Evolutionary conservation across 2,113 vertebrate species (phyloP).

Genomic region (Desmodus rotundus): DNA sequence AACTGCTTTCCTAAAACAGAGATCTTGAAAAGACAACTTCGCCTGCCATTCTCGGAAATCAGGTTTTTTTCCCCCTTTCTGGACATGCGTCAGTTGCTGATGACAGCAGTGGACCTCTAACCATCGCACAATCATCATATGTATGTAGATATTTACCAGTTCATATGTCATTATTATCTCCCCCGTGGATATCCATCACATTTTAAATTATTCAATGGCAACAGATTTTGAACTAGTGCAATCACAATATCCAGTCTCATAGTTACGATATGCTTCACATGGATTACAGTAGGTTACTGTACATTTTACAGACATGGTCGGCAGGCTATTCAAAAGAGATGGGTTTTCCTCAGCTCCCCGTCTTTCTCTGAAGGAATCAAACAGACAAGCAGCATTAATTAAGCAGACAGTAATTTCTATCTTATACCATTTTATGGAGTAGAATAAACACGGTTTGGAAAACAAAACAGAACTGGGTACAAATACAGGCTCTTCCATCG

Average conservation of each 20-base stretch:
- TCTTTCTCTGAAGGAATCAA: background rate
- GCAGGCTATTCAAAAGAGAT: background rate
- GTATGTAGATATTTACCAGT: background rate
- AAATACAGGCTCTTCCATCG: background rate
- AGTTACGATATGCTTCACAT: background rate
- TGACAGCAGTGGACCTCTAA: background rate
- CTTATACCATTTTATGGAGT: background rate
- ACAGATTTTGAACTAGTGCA: background rate
- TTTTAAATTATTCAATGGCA: background rate
- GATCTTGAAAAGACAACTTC: constrained; percentile 36
- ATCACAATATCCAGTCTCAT: background rate
- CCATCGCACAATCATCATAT: background rate
- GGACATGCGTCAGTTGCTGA: background rate
- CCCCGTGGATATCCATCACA: background rate
- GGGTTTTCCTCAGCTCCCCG: background rate
- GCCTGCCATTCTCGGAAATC: background rate
- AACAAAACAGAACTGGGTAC: background rate
- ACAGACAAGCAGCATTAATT: background rate
- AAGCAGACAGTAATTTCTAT: background rate
- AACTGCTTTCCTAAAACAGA: constrained; percentile 57
- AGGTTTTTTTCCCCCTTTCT: background rate
- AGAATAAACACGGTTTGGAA: background rate
- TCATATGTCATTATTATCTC: background rate
- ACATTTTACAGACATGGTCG: background rate
- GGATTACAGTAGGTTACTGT: too few relatives aligned